A percentile compares a stretch with the other conserved stretches of the same genome.
These are phyloP conservation scores for Actinemys pallida DNA, from an alignment of 2,113 vertebrate species.

Conservation along the genomic window DNA sequence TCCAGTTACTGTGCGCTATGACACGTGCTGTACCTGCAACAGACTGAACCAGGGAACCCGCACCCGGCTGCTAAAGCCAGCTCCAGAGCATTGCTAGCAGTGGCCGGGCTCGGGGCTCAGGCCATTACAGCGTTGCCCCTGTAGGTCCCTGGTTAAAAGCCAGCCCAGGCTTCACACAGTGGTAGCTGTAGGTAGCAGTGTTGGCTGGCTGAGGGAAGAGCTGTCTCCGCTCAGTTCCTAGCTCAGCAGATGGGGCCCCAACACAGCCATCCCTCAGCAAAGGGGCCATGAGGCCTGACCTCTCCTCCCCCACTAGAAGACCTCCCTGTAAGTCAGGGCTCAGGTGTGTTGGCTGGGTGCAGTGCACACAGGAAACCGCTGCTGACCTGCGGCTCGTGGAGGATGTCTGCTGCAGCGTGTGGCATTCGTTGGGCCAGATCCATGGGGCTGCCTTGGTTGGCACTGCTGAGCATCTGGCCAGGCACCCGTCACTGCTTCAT, in stretches of 20 bases:
- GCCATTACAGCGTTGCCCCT: neutral
- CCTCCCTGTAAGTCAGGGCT: neutral
- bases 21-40: fast-evolving
- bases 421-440: neutral
- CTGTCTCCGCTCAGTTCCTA: neutral
- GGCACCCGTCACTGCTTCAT: neutral
- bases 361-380: neutral
- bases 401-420: neutral
- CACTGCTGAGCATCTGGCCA: neutral
- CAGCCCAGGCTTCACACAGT: neutral
- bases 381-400: neutral
- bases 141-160: neutral
- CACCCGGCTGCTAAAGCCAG: neutral
- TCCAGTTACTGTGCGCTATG: neutral
- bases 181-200: neutral
- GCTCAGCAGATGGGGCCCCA: neutral
- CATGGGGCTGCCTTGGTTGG: neutral
- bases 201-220: neutral
- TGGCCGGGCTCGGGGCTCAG: neutral
- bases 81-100: neutral
- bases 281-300: no score
- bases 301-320: neutral
- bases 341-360: neutral
- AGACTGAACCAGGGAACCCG: fast-evolving
- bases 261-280: neutral